Conservation (phyloP, 23 tunicate species). For the Clavelina lepadiformis region DNA sequence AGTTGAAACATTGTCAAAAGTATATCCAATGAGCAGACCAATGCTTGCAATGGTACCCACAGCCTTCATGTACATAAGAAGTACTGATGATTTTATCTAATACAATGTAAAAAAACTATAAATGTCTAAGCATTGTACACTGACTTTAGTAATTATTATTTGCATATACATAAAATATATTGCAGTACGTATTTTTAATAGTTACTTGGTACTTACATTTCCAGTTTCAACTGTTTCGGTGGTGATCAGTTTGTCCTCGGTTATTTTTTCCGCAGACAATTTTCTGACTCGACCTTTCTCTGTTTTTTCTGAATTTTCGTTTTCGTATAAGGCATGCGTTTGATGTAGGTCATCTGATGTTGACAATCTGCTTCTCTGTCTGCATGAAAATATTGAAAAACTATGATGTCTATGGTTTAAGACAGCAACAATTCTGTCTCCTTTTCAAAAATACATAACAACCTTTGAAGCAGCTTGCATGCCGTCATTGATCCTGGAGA, state of each 20-base stretch:
- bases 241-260: slow-evolving; percentile 38
- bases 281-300: too few species aligned
- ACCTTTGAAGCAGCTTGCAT: slow-evolving; percentile 13
- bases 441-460: not conserved
- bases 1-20: not conserved
- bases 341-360: slow-evolving; percentile 22
- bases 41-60: not conserved
- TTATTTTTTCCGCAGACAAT: too few species aligned
- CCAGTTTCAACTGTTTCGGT: slow-evolving; percentile 62
- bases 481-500: not conserved
- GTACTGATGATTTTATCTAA: not conserved
- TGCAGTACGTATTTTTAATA: too few species aligned
- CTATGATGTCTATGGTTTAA: not conserved
- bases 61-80: not conserved
- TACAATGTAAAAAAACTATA: not conserved
- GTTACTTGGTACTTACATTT: slow-evolving; percentile 28
- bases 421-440: not conserved
- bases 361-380: slow-evolving; percentile 35
- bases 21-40: not conserved
- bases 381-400: not conserved
- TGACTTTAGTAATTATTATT: too few species aligned
- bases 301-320: slow-evolving; percentile 22
- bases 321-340: slow-evolving; percentile 13
- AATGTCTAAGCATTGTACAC: too few species aligned
- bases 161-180: too few species aligned